phyloP scores from a whole-genome alignment of 2,113 vertebrate species.

The Oncorhynchus masou region DNA sequence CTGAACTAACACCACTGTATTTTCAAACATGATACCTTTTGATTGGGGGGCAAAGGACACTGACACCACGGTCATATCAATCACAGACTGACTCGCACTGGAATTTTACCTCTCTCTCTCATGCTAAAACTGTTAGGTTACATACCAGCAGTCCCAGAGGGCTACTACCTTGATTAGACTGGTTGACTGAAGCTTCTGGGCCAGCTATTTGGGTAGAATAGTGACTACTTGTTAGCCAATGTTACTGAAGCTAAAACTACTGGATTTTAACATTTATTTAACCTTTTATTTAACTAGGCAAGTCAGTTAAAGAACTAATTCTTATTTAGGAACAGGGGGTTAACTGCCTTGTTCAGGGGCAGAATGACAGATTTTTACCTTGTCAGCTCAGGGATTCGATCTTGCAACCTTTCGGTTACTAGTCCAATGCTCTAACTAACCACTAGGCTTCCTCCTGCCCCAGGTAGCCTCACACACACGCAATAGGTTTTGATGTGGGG shows the following conservation, averaged over 20 bases:
- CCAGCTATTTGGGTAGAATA: too few relatives aligned
- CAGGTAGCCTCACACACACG: background rate
- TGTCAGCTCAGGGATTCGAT: too few relatives aligned
- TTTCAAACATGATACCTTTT: background rate
- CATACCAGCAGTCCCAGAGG: constrained; percentile 4
- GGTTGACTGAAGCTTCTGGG: background rate
- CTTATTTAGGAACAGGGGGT: too few relatives aligned
- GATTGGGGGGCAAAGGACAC: background rate
- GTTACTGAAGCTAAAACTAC: constrained; percentile 15
- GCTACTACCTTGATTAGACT: background rate
- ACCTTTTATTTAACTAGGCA: too few relatives aligned
- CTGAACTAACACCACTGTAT: background rate
- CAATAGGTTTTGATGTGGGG: constrained; percentile 7
- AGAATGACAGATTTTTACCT: too few relatives aligned
- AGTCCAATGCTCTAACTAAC: too few relatives aligned
- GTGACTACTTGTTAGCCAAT: background rate
- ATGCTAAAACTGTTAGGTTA: constrained; percentile 6
- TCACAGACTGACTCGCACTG: background rate
- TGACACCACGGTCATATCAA: background rate
- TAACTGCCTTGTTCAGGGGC: too few relatives aligned
- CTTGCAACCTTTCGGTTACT: too few relatives aligned
- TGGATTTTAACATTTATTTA: background rate
- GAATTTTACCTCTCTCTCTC: constrained; percentile 1
- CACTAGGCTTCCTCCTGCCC: too few relatives aligned
- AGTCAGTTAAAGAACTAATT: too few relatives aligned